Conservation (phyloP, 2,888 invertebrate genomes). For the Stratiomys singularior region DNA sequence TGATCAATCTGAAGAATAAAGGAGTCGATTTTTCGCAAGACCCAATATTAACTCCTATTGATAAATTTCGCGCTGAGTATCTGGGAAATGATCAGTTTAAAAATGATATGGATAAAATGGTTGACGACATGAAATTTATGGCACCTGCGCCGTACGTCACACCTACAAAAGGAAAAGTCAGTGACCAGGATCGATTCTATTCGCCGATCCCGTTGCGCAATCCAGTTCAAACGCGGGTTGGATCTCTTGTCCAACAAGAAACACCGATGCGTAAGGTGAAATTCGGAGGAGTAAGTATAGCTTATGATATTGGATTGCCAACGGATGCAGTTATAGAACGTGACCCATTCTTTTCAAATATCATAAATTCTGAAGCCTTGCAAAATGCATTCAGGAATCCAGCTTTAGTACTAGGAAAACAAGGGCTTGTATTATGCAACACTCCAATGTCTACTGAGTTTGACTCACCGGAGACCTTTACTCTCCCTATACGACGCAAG, state of each 20-base stretch:
- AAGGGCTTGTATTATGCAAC: constrained; percentile 42
- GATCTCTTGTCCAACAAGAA: constrained; percentile 62
- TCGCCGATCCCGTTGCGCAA: constrained; percentile 62
- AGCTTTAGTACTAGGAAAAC: neutral
- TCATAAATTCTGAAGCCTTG: constrained; percentile 61
- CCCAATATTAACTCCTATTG: constrained; percentile 70
- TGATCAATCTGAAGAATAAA: constrained; percentile 68
- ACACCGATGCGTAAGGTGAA: constrained; percentile 64
- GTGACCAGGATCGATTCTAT: constrained; percentile 55
- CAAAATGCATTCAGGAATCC: constrained; percentile 58
- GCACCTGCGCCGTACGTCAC: constrained; percentile 52
- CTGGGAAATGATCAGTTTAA: constrained; percentile 68
- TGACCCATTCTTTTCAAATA: constrained; percentile 61
- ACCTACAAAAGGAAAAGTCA: constrained; percentile 52
- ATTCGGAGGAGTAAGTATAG: constrained; percentile 59
- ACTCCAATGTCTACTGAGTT: constrained; percentile 66
- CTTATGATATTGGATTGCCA: constrained; percentile 61
- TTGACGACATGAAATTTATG: constrained; percentile 51
- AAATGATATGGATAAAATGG: constrained; percentile 68
- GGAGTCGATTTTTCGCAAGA: constrained; percentile 69
- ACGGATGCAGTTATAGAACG: constrained; percentile 61
- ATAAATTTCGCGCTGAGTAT: constrained; percentile 71
- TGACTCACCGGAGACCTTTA: constrained; percentile 59
- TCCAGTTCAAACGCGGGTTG: constrained; percentile 58
- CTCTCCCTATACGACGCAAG: constrained; percentile 64